Base-by-base conservation (phyloP, 2,113 vertebrate genomes). In the Erpornis zantholeuca region DNA sequence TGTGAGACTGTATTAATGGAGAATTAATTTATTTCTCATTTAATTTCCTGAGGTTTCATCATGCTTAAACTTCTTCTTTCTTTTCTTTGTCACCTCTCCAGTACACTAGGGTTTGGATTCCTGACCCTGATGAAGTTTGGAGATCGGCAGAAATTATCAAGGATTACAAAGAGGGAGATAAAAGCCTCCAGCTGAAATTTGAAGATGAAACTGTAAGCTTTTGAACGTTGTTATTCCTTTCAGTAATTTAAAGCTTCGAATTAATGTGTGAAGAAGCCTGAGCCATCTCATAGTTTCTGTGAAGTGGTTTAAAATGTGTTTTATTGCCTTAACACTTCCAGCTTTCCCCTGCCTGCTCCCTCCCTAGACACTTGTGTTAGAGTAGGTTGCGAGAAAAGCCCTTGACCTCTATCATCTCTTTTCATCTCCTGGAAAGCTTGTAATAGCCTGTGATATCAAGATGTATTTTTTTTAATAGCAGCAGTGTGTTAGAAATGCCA, bases 91-190 rank as follows among this genome's bases (percentile, higher is more conserved):
- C 60, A 20, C 35, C 50, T 76, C 95, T 97, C 11, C 97, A 99
- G 99, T 98, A 97, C 93, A 99, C 99, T 2, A 98, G 98, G 96
- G 99, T 99, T 87, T 99, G 99, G 99, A 99, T 99, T 96, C 99
- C 99, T 23, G 99, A 99, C 95, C 97, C 98, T 0, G 98, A 99
- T 2, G 98, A 99, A 23, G 99, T 99, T 31, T 99, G 99, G 99
- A 98, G 92, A 91, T 98, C 98, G 0, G 99, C 99, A 20, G 99
- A 99, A 96, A 98, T 99, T 84, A 97, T 91, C 94, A 98, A 97
- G 96, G 98, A 99, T 96, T 99, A 99, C 94, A 98, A 98, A 92
- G 99, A 99, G 18, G 99, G 99, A 47, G 98, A 99, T 53, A 61
- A 97, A 36, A 92, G 97, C 57, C 98, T 99, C 9, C 98, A 98